phyloP scores from a whole-genome alignment of 2,797 vertebrate species.

The Buphagus erythrorhynchus region DNA sequence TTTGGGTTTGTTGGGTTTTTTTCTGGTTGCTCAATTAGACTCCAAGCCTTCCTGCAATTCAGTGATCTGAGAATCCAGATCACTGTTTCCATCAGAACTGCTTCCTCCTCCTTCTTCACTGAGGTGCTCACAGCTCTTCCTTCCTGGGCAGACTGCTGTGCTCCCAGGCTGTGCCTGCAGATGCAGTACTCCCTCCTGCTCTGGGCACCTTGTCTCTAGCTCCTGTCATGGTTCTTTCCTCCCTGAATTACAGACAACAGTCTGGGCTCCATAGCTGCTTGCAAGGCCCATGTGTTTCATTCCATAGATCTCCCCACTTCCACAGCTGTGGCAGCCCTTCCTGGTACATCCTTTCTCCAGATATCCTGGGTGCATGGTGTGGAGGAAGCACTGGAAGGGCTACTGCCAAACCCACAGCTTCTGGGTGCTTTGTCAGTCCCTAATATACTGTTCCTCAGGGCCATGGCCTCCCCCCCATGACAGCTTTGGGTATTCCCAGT shows the following conservation, averaged over 20 bases:
- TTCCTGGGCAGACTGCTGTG: not conserved
- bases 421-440: not conserved
- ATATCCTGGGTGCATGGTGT: rapidly evolving
- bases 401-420: not conserved
- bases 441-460: not conserved
- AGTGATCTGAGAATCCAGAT: not conserved
- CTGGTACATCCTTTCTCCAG: not conserved
- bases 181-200: not conserved
- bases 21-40: not conserved
- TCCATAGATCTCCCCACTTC: not conserved
- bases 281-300: not conserved
- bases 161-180: not conserved
- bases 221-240: not conserved
- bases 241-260: not conserved
- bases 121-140: not conserved
- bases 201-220: not conserved
- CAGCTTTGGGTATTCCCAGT: not conserved
- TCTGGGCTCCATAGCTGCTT: not conserved
- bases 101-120: not conserved
- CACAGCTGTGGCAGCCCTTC: not conserved
- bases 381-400: not conserved
- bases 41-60: conserved; percentile 31
- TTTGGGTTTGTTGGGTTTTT: not conserved
- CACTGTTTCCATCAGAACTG: not conserved
- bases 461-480: not conserved